Conservation (phyloP, 2,888 invertebrate species). For the Leptodirus hochenwartii region DNA sequence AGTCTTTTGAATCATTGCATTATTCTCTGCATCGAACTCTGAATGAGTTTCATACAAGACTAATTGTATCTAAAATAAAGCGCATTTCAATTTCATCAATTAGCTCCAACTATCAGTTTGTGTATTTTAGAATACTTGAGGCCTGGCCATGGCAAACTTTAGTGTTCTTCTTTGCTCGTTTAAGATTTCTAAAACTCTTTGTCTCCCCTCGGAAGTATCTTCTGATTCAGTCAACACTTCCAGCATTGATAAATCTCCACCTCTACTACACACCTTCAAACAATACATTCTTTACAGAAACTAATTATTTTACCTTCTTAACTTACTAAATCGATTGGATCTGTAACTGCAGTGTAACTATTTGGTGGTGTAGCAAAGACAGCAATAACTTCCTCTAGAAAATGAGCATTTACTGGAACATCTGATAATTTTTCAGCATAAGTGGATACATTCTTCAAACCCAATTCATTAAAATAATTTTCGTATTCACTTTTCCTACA, state of each 20-base stretch:
- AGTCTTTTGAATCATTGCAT: slow-evolving; percentile 48
- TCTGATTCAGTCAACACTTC: slow-evolving; percentile 54
- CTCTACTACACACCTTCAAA: slow-evolving; percentile 45
- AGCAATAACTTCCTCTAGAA: slow-evolving; percentile 40
- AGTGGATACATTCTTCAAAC: slow-evolving; percentile 38
- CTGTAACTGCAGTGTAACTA: slow-evolving; percentile 60
- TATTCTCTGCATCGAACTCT: slow-evolving; percentile 54
- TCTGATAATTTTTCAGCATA: slow-evolving; percentile 33
- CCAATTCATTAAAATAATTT: slow-evolving; percentile 45
- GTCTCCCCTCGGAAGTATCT: slow-evolving; percentile 39
- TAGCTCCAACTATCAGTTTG: no score
- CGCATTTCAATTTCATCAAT: neutral
- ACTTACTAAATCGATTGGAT: slow-evolving; percentile 54
- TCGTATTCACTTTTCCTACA: slow-evolving; percentile 45
- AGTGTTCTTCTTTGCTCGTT: slow-evolving; percentile 61
- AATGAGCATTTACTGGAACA: slow-evolving; percentile 29
- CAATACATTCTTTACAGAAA: neutral
- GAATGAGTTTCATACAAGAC: slow-evolving; percentile 71
- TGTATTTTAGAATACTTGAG: slow-evolving; percentile 53
- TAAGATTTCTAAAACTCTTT: slow-evolving; percentile 43
- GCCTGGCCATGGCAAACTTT: slow-evolving; percentile 54
- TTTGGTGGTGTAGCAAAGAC: slow-evolving; percentile 62
- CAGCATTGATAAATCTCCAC: slow-evolving; percentile 58
- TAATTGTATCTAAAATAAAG: slow-evolving; percentile 44
- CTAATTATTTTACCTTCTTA: neutral